Conservation (phyloP, 2,113 vertebrate genomes). For the Oreochromis tanganicae region DNA sequence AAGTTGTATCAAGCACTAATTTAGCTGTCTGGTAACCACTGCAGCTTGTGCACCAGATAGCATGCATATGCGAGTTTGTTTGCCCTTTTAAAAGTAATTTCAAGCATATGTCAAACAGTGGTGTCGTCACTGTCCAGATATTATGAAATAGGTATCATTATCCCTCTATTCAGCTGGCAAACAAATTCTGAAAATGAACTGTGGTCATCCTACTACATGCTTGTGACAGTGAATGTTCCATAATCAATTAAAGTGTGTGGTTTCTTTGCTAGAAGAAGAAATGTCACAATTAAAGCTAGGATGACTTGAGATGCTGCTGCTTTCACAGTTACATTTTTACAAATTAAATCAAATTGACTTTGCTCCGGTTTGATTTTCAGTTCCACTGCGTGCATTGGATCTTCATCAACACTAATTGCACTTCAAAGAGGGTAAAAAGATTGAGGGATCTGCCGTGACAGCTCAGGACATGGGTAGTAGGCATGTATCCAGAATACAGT, state of each 20-base stretch:
- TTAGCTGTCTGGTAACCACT: conserved; percentile 4
- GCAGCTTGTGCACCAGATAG: background rate
- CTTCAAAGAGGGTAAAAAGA: conserved; percentile 34
- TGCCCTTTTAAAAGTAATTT: background rate
- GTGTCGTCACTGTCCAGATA: background rate
- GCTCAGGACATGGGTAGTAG: conserved; percentile 24
- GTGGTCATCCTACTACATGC: background rate
- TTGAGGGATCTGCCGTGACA: conserved; percentile 24
- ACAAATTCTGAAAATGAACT: background rate
- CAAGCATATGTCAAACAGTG: background rate
- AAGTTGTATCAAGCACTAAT: conserved; percentile 9
- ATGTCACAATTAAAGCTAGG: conserved; percentile 15
- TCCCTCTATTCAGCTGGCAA: background rate
- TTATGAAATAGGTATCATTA: background rate
- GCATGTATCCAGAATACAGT: conserved; percentile 3
- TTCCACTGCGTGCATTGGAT: conserved; percentile 41
- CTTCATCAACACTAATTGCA: conserved; percentile 45
- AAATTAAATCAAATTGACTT: conserved; percentile 44
- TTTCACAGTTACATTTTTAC: conserved; percentile 31
- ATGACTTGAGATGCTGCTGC: background rate
- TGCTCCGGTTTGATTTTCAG: conserved; percentile 16
- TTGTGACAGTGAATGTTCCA: background rate
- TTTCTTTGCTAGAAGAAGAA: background rate
- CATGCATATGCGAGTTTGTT: background rate
- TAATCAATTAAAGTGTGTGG: background rate